Percentiles rank a stretch among this genome's conserved stretches.
Evolutionary conservation across 2,888 invertebrate species (phyloP).

Genomic region (Phyllotreta cruciferae): DNA sequence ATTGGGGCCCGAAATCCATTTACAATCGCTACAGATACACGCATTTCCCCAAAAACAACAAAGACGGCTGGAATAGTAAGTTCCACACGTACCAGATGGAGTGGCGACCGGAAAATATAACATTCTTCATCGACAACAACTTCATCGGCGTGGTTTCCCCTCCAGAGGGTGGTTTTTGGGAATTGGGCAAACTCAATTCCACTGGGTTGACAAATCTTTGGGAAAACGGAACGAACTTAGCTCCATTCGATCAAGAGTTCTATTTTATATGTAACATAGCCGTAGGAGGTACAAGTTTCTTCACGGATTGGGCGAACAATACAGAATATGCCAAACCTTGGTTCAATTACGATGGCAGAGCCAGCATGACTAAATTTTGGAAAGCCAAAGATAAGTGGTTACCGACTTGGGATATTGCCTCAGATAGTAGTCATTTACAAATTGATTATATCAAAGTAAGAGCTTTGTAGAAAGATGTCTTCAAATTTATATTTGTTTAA

Average conservation of each 20-base stretch:
- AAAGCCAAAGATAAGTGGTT: slow-evolving; percentile 64
- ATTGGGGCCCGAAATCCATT: slow-evolving; percentile 69
- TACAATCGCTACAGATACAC: slow-evolving; percentile 65
- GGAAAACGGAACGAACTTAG: slow-evolving; percentile 64
- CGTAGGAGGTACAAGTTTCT: slow-evolving; percentile 69
- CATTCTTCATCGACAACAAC: slow-evolving; percentile 64
- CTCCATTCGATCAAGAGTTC: slow-evolving; percentile 74
- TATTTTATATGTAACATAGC: slow-evolving; percentile 66
- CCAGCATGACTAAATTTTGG: slow-evolving; percentile 70
- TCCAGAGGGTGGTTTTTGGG: slow-evolving; percentile 69
- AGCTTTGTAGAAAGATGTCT: slow-evolving; percentile 15
- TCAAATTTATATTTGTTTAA: background rate
- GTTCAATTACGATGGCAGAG: slow-evolving; percentile 60
- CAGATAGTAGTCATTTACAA: slow-evolving; percentile 67
- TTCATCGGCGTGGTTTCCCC: slow-evolving; percentile 63
- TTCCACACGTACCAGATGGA: slow-evolving; percentile 72
- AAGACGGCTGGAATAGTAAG: slow-evolving; percentile 62
- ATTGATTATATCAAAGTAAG: slow-evolving; percentile 65
- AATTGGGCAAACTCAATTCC: slow-evolving; percentile 65
- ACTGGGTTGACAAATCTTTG: slow-evolving; percentile 65
- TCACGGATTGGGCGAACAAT: slow-evolving; percentile 67
- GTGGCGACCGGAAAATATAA: slow-evolving; percentile 67
- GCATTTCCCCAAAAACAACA: slow-evolving; percentile 58
- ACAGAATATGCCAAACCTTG: slow-evolving; percentile 66
- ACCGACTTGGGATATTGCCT: slow-evolving; percentile 64